Conservation (phyloP, 2,888 invertebrate genomes). For the Aspidiotus destructor region DNA sequence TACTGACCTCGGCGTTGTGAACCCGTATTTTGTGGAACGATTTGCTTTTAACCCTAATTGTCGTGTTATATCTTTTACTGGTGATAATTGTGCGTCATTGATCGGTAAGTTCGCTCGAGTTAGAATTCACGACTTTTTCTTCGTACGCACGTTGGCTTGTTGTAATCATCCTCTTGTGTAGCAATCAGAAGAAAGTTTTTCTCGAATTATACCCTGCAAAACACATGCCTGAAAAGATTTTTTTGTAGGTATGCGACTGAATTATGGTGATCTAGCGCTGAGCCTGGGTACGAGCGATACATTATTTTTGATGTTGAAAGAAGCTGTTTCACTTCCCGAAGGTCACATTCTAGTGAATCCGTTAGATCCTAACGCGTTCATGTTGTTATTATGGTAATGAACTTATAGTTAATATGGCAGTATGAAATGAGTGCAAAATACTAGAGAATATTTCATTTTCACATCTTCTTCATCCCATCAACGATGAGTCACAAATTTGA, state of each 20-base stretch:
- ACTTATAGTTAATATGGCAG: conserved; percentile 1
- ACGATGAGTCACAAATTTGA: too few species aligned
- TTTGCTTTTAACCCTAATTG: conserved; percentile 77
- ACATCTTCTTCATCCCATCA: too few species aligned
- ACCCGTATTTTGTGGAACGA: conserved; percentile 70
- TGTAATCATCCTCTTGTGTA: too few species aligned
- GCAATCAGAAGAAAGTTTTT: too few species aligned
- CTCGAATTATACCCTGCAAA: too few species aligned
- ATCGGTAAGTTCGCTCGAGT: conserved; percentile 50
- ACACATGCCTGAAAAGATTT: too few species aligned
- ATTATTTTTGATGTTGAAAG: conserved; percentile 63
- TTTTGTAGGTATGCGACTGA: conserved; percentile 61
- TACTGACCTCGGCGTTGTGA: conserved; percentile 60
- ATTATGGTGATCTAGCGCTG: conserved; percentile 71
- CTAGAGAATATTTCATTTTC: not conserved
- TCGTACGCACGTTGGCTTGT: not conserved
- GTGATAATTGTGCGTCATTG: conserved; percentile 85
- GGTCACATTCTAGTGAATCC: conserved; percentile 87
- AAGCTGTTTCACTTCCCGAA: conserved; percentile 57
- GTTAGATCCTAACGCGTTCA: conserved; percentile 62
- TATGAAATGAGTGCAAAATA: conserved; percentile 3
- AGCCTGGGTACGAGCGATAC: conserved; percentile 93
- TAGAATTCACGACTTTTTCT: not conserved
- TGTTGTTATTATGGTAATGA: conserved; percentile 75
- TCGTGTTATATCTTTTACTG: conserved; percentile 78